phyloP scores from a whole-genome alignment of 1,140 invertebrate species.

The Formica selysi region DNA sequence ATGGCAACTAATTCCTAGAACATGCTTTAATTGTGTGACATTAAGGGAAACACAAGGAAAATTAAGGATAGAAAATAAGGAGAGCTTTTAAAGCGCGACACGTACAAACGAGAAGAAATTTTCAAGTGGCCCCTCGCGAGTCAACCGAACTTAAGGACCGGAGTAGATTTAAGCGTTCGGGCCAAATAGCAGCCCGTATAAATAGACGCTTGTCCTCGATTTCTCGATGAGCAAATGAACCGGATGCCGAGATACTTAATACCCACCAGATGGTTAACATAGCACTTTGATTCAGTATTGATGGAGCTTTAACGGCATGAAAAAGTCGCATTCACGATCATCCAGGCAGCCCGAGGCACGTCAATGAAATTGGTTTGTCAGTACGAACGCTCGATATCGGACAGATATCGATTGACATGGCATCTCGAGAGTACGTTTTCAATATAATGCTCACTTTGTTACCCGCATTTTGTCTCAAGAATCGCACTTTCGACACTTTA shows the following conservation, averaged over 20 bases:
- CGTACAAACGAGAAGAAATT: conserved; percentile 5
- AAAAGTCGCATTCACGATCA: conserved; percentile 53
- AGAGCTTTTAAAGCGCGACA: conserved; percentile 12
- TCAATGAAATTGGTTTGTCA: conserved; percentile 9
- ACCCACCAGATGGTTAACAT: conserved; percentile 53
- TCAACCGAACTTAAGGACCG: conserved; percentile 13
- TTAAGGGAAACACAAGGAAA: not conserved
- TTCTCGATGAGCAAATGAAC: conserved; percentile 67
- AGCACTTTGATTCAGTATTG: conserved; percentile 68
- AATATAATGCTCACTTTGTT: conserved; percentile 24
- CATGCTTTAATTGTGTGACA: not conserved
- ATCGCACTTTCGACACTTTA: conserved; percentile 24
- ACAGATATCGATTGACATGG: conserved; percentile 24
- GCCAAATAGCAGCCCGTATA: conserved; percentile 66
- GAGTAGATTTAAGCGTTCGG: conserved; percentile 57
- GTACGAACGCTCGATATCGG: not conserved
- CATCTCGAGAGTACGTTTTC: conserved; percentile 24
- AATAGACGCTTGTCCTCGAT: conserved; percentile 72
- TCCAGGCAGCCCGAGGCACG: not conserved
- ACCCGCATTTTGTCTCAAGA: not conserved
- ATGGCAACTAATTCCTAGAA: not conserved
- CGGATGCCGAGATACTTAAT: conserved; percentile 63
- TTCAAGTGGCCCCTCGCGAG: conserved; percentile 30
- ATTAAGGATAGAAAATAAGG: conserved; percentile 10
- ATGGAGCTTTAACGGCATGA: conserved; percentile 33